Base-by-base conservation (phyloP, 2,797 vertebrate genomes). In the Arctocebus calabarensis region DNA sequence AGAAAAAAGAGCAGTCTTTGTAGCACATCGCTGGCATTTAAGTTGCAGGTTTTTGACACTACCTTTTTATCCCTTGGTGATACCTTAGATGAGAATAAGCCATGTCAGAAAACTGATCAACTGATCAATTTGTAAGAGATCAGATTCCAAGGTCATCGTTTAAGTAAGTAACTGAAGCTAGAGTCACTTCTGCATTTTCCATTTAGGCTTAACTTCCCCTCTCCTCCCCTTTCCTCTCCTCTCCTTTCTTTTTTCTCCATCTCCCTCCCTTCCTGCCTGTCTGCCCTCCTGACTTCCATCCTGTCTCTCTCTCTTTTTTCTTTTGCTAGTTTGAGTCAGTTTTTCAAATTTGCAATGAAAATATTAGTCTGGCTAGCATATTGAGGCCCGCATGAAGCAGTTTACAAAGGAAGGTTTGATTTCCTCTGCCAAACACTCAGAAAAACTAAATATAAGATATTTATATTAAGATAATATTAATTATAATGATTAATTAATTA, bases 161-260 rank as follows among this genome's bases (percentile, higher is more conserved):
- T 75, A 32, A 90, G 16, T 48, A 62, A 83, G 13, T 75, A 75
- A 64, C 32, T 70, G 17, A 68, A 59, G 37, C 5, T 75, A 45
- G 34, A 55, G 12, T 66, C 27, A 61, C 27, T 1, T 40, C 1
- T 68, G 2, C 9, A 32, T 81, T 88, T 74, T 83, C 34, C 17
- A 68, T 40, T 61, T 19, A 81, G 20, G 20, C n/a, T 32, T 43
- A 83, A 83, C 29, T 32, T 68, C n/a, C n/a, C 29, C n/a, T 66
- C n/a, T 11, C 9, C 25, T 13, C 27, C 5, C 29, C 62, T 7
- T 4, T 12, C 27, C 0, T 29, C 12, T 6, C 1, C 29, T 6
- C 61, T 6, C 14, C 27, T 29, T 13, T 14, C 11, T 12, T 4
- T 4, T 27, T 12, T 10, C 3, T 5, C 25, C 27, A 11, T 11